These are phyloP conservation scores for Nephrotoma flavescens DNA, from an alignment of 2,888 invertebrate genomes.

Conservation along the genomic window DNA sequence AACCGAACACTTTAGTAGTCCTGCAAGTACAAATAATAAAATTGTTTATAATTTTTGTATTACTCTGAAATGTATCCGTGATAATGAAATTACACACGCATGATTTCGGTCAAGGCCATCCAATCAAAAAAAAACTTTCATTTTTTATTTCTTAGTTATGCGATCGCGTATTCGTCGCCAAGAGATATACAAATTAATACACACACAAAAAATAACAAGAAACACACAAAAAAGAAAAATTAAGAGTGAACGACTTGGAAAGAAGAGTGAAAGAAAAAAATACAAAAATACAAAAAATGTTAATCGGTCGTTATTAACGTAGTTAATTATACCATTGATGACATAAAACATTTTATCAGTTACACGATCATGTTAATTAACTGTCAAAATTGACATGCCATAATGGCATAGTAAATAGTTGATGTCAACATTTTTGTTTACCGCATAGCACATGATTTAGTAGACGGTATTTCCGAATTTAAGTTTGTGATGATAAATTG, in stretches of 20 bases:
- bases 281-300: neutral
- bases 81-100: neutral
- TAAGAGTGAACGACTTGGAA: neutral
- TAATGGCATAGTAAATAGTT: neutral
- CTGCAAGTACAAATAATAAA: neutral
- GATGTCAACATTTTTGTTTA: too few species aligned
- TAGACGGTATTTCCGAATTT: too few species aligned
- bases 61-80: neutral
- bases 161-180: neutral
- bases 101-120: slow-evolving; percentile 1
- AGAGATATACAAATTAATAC: neutral
- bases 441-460: too few species aligned
- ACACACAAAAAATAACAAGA: too few species aligned
- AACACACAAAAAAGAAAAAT: neutral
- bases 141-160: neutral
- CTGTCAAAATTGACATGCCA: neutral
- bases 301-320: neutral
- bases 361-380: neutral
- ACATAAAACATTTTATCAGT: neutral
- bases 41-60: neutral
- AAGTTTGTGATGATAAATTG: too few species aligned
- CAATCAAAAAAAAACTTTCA: neutral
- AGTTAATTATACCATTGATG: neutral
- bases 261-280: too few species aligned
- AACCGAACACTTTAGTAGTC: slow-evolving; percentile 6